A percentile compares a stretch with the other conserved stretches of the same genome.
Conservation (phyloP, 2,888 invertebrate genomes). For the Helicoverpa assulta region DNA sequence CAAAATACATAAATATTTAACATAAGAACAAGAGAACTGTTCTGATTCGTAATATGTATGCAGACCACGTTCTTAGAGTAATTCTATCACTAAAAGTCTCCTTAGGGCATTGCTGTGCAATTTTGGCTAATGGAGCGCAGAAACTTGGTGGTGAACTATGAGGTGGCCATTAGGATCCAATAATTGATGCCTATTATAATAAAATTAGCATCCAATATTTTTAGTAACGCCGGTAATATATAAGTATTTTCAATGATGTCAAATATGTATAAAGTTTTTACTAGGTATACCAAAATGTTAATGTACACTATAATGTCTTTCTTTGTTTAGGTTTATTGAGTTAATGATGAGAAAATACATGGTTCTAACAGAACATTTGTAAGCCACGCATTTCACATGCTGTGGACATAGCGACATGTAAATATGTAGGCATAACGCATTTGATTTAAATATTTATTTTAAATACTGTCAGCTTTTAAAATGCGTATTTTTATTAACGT, state of each 20-base stretch:
- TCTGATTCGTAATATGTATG: conserved; percentile 22
- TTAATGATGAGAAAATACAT: neutral
- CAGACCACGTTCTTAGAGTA: conserved; percentile 29
- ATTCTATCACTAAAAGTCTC: conserved; percentile 21
- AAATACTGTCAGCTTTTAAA: conserved; percentile 5
- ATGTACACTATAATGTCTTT: no score
- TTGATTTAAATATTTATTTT: conserved; percentile 32
- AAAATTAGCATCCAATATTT: neutral
- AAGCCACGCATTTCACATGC: neutral
- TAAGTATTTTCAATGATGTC: no score
- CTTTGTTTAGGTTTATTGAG: neutral
- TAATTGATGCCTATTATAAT: neutral
- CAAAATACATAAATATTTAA: conserved; percentile 58
- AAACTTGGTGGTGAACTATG: neutral
- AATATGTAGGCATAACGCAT: neutral
- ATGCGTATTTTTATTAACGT: conserved; percentile 12
- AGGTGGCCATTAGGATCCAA: neutral
- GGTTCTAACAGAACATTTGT: conserved; percentile 1
- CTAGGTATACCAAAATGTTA: no score
- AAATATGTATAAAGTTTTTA: no score
- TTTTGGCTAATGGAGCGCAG: conserved; percentile 7
- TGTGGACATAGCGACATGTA: neutral
- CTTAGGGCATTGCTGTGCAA: conserved; percentile 21
- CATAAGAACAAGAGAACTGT: conserved; percentile 17
- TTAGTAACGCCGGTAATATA: no score